A percentile compares a stretch with the other conserved stretches of the same genome.
Conservation (phyloP, 2,797 vertebrate genomes). For the Acrossocheilus wenchowensis region DNA sequence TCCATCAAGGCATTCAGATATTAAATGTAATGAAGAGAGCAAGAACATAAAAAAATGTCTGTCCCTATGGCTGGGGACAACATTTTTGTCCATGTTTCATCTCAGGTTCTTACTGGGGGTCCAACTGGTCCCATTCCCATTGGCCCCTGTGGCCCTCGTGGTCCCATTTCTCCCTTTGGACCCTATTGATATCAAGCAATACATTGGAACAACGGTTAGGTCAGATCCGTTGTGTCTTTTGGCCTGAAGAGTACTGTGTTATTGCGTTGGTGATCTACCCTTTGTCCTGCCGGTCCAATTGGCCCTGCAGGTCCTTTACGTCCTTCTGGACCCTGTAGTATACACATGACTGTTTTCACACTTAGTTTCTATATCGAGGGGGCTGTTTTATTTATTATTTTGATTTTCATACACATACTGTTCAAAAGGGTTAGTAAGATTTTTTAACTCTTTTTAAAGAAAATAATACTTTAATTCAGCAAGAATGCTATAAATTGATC, state of each 20-base stretch:
- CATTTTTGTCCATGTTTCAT: background rate
- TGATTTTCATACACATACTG: background rate
- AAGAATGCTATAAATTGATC: background rate
- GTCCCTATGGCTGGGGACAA: background rate
- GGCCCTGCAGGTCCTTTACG: slow-evolving; percentile 69
- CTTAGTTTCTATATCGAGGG: background rate
- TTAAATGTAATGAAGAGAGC: background rate
- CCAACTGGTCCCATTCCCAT: slow-evolving; percentile 75
- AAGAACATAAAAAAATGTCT: background rate
- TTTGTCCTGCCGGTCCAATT: slow-evolving; percentile 70
- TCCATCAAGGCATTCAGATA: background rate
- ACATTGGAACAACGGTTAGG: slow-evolving; percentile 14
- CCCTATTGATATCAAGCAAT: slow-evolving; percentile 75
- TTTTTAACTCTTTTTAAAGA: background rate
- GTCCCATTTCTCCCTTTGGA: slow-evolving; percentile 78
- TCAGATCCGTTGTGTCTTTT: background rate
- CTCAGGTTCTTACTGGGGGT: slow-evolving; percentile 74
- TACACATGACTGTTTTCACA: background rate
- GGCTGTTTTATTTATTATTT: background rate
- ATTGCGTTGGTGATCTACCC: slow-evolving; percentile 63
- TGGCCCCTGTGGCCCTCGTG: slow-evolving; percentile 81
- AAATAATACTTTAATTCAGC: background rate
- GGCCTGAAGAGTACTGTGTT: background rate
- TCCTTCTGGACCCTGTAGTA: slow-evolving; percentile 72
- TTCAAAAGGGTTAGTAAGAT: background rate